These are phyloP conservation scores for Xyrauchen texanus DNA, from an alignment of 2,113 vertebrate species.

Conservation along the genomic window DNA sequence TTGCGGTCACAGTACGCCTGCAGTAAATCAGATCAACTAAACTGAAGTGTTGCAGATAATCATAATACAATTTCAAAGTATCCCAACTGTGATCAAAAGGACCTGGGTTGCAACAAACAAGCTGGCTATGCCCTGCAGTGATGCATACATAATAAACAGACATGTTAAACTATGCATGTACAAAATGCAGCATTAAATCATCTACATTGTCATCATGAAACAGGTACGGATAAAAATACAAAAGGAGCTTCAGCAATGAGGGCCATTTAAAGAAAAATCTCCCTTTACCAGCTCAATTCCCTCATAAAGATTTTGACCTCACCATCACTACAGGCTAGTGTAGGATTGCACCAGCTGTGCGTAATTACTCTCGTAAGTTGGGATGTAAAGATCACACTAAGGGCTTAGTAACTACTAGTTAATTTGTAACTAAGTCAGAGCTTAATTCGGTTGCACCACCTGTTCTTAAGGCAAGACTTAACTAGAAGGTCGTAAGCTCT, in stretches of 20 bases:
- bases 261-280: conserved; percentile 23
- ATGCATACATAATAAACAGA: conserved; percentile 11
- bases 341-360: too few species aligned
- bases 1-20: not conserved
- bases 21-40: conserved; percentile 3
- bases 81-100: conserved; percentile 27
- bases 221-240: conserved; percentile 13
- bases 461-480: too few species aligned
- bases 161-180: not conserved
- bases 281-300: conserved; percentile 27
- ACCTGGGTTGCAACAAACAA: not conserved
- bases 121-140: not conserved
- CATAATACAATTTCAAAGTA: conserved; percentile 1
- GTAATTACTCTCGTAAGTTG: too few species aligned
- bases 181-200: conserved; percentile 3
- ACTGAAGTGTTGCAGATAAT: not conserved
- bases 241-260: conserved; percentile 5
- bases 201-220: not conserved
- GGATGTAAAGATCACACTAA: too few species aligned
- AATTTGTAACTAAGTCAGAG: too few species aligned
- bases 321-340: not conserved
- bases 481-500: too few species aligned
- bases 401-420: too few species aligned
- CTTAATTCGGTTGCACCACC: too few species aligned
- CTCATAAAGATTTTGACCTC: conserved; percentile 19